Evolutionary conservation across 2,113 vertebrate species (phyloP), one percentile per base, ranked within the genome.

Genomic region (Calyptomena viridis): DNA sequence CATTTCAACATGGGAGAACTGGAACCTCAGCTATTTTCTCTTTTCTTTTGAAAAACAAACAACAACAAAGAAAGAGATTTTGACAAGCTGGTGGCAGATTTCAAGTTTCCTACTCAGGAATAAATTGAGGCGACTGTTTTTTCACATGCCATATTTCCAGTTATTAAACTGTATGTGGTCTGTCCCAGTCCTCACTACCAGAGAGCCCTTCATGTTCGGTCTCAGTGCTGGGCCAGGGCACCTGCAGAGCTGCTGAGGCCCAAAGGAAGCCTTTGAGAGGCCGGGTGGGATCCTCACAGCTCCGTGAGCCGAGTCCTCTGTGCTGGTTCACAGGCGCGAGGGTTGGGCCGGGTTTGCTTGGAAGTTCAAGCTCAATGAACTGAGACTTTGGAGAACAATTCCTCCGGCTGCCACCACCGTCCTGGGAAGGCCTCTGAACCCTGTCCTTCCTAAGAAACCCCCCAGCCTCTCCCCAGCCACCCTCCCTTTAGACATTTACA

Each of bases 301-400:
- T 78, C 86, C 1, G 35, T 89, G 81, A 84, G 94, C 87, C 39
- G 16, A 40, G 72, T 42, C 83, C 80, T 60, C 12, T 1, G 3
- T 18, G 23, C 31, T 4, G 11, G 64, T 95, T 96, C 96, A 95
- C 94, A 96, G 92, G 53, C 58, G 0, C 1, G 1, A 92, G 78
- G 93, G 81, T 75, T 44, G 69, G 12, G 9, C 47, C 0, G 14
- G n/a, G 44, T 28, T 53, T 20, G 35, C 95, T 92, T 31, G 80
- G 92, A 96, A 95, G 94, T 96, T 97, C 96, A 93, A 94, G 95
- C 92, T 96, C 94, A 94, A 20, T 97, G 95, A 97, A 73, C 94
- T 93, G 95, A 89, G 94, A 96, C 95, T 50, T 23, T 0, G 73
- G 53, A 93, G 94, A 94, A 96, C 93, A 96, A 96, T 96, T 89